A percentile compares a stretch with the other conserved stretches of the same genome.
phyloP scores from a whole-genome alignment of 2,888 invertebrate genomes.

The Ganaspis brasiliensis region DNA sequence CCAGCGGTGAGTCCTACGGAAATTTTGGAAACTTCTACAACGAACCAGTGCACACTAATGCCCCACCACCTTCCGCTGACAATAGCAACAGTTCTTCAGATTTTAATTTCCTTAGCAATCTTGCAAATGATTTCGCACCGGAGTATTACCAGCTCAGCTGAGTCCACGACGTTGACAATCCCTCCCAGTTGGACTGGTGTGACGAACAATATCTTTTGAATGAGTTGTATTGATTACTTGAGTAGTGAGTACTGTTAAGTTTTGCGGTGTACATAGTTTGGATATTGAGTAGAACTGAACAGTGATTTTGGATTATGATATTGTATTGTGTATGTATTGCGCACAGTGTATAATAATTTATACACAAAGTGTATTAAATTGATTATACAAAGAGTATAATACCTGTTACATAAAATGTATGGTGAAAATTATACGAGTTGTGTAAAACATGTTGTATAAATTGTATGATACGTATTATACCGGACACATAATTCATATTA shows the following conservation, averaged over 20 bases:
- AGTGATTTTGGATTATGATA: conserved; percentile 49
- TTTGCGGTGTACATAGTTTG: no score
- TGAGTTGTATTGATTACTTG: conserved; percentile 74
- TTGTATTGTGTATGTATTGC: conserved; percentile 21
- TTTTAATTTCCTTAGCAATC: conserved; percentile 95
- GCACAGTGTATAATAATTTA: conserved; percentile 3
- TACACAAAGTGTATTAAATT: background rate
- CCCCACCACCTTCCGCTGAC: conserved; percentile 84
- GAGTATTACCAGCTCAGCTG: conserved; percentile 92
- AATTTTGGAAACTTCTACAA: conserved; percentile 88
- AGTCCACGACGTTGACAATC: conserved; percentile 77
- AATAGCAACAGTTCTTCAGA: conserved; percentile 96
- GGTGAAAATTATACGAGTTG: no score
- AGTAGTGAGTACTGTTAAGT: conserved; percentile 49
- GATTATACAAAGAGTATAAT: background rate
- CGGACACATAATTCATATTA: no score
- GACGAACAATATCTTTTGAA: conserved; percentile 78
- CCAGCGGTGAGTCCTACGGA: conserved; percentile 85
- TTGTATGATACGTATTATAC: no score
- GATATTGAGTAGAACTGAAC: no score
- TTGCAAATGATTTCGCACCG: conserved; percentile 95
- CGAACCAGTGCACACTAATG: conserved; percentile 78
- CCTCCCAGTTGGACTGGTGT: conserved; percentile 75
- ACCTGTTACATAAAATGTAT: no score
- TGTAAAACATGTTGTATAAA: no score